Evolutionary conservation across 2,113 vertebrate genomes (phyloP).

Genomic region (Erythrocercus mccallii): DNA sequence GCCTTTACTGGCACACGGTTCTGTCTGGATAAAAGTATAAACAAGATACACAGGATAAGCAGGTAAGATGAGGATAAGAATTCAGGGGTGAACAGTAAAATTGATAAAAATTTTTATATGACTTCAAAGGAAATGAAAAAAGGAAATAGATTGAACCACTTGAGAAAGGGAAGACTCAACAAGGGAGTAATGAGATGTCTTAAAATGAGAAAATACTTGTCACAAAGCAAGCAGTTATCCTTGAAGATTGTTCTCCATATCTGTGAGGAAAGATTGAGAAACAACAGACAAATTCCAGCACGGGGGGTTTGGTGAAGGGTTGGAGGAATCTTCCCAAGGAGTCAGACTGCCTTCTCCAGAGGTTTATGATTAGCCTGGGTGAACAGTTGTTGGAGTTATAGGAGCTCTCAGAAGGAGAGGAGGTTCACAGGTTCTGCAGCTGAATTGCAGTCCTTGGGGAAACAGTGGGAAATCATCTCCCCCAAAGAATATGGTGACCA

Average conservation of each 20-base stretch:
- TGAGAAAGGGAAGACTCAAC: not conserved
- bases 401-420: accelerated
- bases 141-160: not conserved
- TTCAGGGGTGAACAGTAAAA: slow-evolving; percentile 1
- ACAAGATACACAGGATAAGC: not conserved
- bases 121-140: not conserved
- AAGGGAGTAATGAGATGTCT: not conserved
- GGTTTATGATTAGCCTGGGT: not conserved
- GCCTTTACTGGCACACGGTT: not conserved
- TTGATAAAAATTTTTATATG: not conserved
- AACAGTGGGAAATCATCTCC: not conserved
- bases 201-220: slow-evolving; percentile 1
- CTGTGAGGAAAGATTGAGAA: not conserved
- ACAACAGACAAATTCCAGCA: not conserved
- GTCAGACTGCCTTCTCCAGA: not conserved
- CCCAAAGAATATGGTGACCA: not conserved
- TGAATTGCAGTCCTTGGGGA: not conserved
- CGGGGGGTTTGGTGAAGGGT: not conserved
- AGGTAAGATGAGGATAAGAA: not conserved
- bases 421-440: not conserved
- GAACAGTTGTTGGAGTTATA: not conserved
- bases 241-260: not conserved
- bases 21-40: not conserved
- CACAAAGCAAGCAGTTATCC: not conserved
- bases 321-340: not conserved